Evolutionary conservation across 2,113 vertebrate genomes (phyloP).

Genomic region (Cheilinus undulatus): DNA sequence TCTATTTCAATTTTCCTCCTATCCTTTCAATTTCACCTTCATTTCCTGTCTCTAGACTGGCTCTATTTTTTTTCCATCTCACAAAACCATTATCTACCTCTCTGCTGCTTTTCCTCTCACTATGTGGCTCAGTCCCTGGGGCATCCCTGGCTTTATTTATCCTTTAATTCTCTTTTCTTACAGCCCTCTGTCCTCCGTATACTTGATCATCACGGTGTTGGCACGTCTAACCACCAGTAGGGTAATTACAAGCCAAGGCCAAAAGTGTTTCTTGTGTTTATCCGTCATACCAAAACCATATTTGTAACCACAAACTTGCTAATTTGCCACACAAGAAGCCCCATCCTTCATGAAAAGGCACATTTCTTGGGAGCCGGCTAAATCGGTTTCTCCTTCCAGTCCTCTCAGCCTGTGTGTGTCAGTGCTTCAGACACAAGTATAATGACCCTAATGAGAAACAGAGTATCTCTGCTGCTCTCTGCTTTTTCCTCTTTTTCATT

Average conservation of each 20-base stretch:
- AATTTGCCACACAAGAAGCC: slow-evolving; percentile 20
- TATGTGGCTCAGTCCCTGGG: slow-evolving; percentile 27
- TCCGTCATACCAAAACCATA: slow-evolving; percentile 18
- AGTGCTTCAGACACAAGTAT: slow-evolving; percentile 45
- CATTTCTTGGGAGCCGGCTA: slow-evolving; percentile 57
- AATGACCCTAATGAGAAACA: slow-evolving; percentile 75
- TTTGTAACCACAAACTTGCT: slow-evolving; percentile 11
- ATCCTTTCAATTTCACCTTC: slow-evolving; percentile 64
- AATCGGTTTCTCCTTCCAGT: slow-evolving; percentile 66
- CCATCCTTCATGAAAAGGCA: slow-evolving; percentile 59
- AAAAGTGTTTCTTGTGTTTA: slow-evolving; percentile 7
- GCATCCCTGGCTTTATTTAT: slow-evolving; percentile 53
- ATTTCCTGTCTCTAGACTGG: slow-evolving; percentile 51
- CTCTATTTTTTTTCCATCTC: slow-evolving; percentile 36
- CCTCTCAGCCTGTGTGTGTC: slow-evolving; percentile 31
- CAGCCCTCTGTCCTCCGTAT: background rate
- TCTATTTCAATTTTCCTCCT: slow-evolving; percentile 59
- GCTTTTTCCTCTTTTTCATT: slow-evolving; percentile 47
- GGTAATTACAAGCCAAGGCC: slow-evolving; percentile 8
- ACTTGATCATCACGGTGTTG: slow-evolving; percentile 5
- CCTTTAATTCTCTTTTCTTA: slow-evolving; percentile 16
- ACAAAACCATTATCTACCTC: slow-evolving; percentile 55
- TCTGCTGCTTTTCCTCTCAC: slow-evolving; percentile 10
- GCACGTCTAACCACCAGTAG: slow-evolving; percentile 21
- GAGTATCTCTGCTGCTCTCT: slow-evolving; percentile 59